Conservation (phyloP, 2,113 vertebrate genomes). For the Riparia riparia region DNA sequence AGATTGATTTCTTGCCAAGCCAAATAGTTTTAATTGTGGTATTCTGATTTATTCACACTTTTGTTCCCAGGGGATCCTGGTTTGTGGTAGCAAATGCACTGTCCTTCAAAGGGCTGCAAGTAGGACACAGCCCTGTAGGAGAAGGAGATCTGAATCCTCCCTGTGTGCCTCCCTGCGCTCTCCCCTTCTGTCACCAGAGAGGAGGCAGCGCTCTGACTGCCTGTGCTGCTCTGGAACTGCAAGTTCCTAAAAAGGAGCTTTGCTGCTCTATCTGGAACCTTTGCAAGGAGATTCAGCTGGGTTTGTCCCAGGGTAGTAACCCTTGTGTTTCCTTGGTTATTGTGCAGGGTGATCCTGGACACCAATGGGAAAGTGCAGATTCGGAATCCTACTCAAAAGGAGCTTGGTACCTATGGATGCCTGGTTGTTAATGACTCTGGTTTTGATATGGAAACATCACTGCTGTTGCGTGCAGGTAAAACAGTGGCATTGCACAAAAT, state of each 20-base stretch:
- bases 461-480: constrained; percentile 82
- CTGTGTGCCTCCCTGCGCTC: fast-evolving
- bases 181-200: neutral
- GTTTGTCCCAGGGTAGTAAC: neutral
- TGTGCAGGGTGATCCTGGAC: constrained; percentile 79
- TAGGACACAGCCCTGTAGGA: neutral
- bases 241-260: neutral
- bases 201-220: neutral
- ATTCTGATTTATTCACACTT: constrained; percentile 15
- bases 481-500: neutral
- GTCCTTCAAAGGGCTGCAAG: neutral
- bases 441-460: constrained; percentile 80
- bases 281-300: neutral
- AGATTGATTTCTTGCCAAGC: neutral
- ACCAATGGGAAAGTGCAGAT: constrained; percentile 77
- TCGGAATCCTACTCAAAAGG: constrained; percentile 73
- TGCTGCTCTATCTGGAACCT: neutral
- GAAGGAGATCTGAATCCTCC: neutral
- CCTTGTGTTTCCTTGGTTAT: neutral
- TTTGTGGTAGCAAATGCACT: neutral
- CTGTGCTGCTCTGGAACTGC: neutral
- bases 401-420: constrained; percentile 85
- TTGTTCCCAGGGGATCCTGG: neutral
- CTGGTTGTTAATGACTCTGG: constrained; percentile 76
- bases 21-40: constrained; percentile 7